Base-by-base conservation (phyloP, 2,888 invertebrate species). In the Acanthosoma haemorrhoidale region DNA sequence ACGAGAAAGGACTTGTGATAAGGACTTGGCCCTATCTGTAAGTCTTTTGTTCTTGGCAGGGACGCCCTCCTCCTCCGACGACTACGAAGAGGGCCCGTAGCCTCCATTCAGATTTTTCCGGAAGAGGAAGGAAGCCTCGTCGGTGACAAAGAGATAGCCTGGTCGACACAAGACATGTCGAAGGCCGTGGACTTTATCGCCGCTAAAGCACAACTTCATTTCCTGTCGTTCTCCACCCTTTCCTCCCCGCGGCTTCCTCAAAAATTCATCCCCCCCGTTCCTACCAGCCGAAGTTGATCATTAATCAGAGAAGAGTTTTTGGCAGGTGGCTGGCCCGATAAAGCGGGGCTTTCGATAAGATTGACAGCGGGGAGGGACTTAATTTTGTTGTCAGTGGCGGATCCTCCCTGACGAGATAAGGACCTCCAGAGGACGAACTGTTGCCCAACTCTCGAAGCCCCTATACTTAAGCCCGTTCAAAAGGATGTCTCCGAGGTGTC, bases 261-360 rank as follows among this genome's bases (percentile, higher is more conserved):
- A 61, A 36, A 18, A 38, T 38, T n/a, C 16, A 1, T 2, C 25
- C 61, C 15, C 25, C 13, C 13, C 21, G 1, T 21, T 4, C 18
- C 4, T 21, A 43, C 21, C 32, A 32, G 15, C 32, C 13, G 18
- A 32, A 60, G 60, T 60, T 60, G 32, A 34, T 73, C 72, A 73
- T 73, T 73, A 73, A 69, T 69, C 60, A 36, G 68, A 66, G 61
- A 67, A 38, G 63, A 21, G 63, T 31, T 25, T 43, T 41, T 69
- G 68, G 70, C 60, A 66, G 70, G 59, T 68, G 60, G 25, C 5
- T 60, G 39, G 67, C 63, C 67, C 25, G 29, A 25, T 25, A 51
- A 51, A 25, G 16, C 9, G 9, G 43, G 51, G 25, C 51, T 51
- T 32, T 34, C n/a, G 61, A 61, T 61, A 61, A 61, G 61, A 61